phyloP scores from a whole-genome alignment of 2,888 invertebrate genomes.

The Cerastis rubricosa region DNA sequence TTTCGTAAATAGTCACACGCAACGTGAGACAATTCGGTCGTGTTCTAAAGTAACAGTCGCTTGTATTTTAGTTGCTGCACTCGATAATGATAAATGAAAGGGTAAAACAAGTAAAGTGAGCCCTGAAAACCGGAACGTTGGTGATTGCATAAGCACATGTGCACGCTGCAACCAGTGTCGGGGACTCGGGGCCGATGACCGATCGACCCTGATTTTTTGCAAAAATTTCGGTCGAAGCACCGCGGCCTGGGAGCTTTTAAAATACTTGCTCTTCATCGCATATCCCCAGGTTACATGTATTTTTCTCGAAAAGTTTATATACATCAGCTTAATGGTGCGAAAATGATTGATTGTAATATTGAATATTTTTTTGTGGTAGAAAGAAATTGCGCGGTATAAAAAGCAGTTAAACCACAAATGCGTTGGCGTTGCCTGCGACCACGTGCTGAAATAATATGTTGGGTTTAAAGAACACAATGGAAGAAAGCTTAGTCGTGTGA shows the following conservation, averaged over 20 bases:
- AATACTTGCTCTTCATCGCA: constrained; percentile 16
- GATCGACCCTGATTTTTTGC: constrained; percentile 79
- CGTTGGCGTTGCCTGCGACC: constrained; percentile 10
- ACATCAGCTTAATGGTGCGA: constrained; percentile 27
- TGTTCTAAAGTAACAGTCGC: constrained; percentile 47
- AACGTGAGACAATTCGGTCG: constrained; percentile 35
- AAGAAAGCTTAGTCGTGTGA: constrained; percentile 31
- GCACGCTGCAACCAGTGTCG: constrained; percentile 75
- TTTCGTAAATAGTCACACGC: constrained; percentile 55
- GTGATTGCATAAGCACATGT: constrained; percentile 83
- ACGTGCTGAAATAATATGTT: constrained; percentile 42
- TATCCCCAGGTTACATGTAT: background rate
- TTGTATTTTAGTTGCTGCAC: constrained; percentile 65
- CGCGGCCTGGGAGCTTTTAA: constrained; percentile 17
- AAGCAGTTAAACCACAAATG: constrained; percentile 11
- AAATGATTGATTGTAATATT: constrained; percentile 43
- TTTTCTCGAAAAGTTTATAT: background rate
- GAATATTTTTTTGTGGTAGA: constrained; percentile 29
- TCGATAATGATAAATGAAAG: constrained; percentile 74
- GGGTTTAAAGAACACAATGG: constrained; percentile 41
- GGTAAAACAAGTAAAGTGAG: constrained; percentile 68
- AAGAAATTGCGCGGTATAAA: background rate
- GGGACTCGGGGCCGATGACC: constrained; percentile 82
- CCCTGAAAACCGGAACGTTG: constrained; percentile 78
- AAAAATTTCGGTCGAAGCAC: constrained; percentile 66